Evolutionary conservation across 2,113 vertebrate species (phyloP), one percentile per base, ranked within the genome.

Genomic region (Tachycineta bicolor): DNA sequence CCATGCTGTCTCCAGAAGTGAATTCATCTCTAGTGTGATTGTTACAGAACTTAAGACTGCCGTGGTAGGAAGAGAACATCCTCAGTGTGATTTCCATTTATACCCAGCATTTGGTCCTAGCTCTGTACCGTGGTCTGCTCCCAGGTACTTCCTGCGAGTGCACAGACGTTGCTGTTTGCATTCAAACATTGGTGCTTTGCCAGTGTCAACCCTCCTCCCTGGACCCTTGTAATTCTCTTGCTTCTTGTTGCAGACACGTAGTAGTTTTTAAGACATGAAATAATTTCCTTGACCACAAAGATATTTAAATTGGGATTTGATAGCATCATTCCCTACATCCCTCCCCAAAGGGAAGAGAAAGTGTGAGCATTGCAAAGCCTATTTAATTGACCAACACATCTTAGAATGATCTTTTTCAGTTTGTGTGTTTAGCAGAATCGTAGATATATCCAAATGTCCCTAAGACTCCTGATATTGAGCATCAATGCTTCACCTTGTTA

Each of bases 81-180:
- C 28, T 68, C 60, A 55, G 12, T 2, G 2, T 14, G 58, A 49
- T 85, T 75, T 83, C 39, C 16, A 12, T 63, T 76, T 83, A 14
- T 59, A 43, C 44, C 37, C 22, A 50, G 44, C 33, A 20, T 70
- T 83, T 70, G 34, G 33, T 77, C 47, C 46, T 58, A 39, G 47
- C 49, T 80, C 25, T 60, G 34, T 74, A 37, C 43, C 2, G 1
- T 3, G 1, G 6, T 49, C 41, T 77, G 59, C 50, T 88, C 55
- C 23, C 39, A 83, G 71, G n/a, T 84, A 8, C 22, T 50, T 70
- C 17, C 18, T 53, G 37, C 0, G 1, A 60, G 46, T 24, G 6
- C 1, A 0, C 1, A 3, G 70, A 34, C 0, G 0, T 37, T 58
- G 46, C 14, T 59, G 37, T 23, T 11, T 5, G 14, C 26, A 6